Conservation (phyloP, 2,797 vertebrate species). For the Manis crassicaudata region DNA sequence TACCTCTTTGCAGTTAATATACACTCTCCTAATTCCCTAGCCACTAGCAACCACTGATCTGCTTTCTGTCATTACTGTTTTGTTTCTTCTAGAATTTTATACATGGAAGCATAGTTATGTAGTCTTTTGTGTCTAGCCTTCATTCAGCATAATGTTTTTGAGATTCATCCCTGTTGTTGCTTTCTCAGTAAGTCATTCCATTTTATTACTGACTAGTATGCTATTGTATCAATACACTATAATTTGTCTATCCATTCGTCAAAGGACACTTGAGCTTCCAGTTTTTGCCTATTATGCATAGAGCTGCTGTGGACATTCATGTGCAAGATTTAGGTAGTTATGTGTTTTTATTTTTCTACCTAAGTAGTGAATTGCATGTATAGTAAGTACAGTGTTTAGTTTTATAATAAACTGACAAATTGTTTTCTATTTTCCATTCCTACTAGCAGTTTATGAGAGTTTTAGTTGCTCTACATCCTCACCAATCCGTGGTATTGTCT, state of each 20-base stretch:
- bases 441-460: not conserved
- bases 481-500: not conserved
- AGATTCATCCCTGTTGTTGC: not conserved
- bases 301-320: not conserved
- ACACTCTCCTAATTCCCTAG: not conserved
- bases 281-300: not conserved
- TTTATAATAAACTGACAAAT: not conserved
- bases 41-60: not conserved
- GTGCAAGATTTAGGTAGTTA: slow-evolving; percentile 8
- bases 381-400: not conserved
- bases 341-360: not conserved
- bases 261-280: not conserved
- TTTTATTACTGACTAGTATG: not conserved
- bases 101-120: not conserved
- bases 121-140: not conserved
- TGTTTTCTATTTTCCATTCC: not conserved
- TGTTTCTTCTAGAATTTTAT: not conserved
- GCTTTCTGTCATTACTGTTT: not conserved
- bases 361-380: not conserved
- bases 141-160: not conserved
- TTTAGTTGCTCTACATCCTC: not conserved
- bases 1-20: slow-evolving; percentile 9
- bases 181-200: not conserved
- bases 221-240: not conserved
- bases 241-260: not conserved